Conservation (phyloP, 2,888 invertebrate species). For the Apodemia hepburni region DNA sequence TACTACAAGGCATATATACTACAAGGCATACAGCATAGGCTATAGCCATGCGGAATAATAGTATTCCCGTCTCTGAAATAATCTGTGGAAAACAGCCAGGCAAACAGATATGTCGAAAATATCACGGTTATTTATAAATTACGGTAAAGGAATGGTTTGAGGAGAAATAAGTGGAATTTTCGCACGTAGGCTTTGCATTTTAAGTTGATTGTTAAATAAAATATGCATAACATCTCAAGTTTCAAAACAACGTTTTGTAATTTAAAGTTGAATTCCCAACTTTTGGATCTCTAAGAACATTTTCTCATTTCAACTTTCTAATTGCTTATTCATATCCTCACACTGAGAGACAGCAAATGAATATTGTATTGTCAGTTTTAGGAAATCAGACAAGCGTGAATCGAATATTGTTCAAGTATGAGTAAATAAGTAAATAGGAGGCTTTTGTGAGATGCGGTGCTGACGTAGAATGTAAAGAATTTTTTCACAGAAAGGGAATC, state of each 20-base stretch:
- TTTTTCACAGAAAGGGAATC: too few relatives aligned
- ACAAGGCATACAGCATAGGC: too few relatives aligned
- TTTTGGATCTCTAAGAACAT: neutral
- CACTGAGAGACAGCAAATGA: neutral
- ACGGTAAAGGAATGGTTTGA: neutral
- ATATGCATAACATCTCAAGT: neutral
- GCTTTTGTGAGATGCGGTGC: too few relatives aligned
- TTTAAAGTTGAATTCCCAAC: neutral
- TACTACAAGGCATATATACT: too few relatives aligned
- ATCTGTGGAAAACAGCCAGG: too few relatives aligned
- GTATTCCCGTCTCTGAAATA: too few relatives aligned
- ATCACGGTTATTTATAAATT: neutral
- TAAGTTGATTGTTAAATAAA: neutral
- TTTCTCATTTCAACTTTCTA: conserved; percentile 4
- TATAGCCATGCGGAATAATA: too few relatives aligned
- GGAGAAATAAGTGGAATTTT: neutral
- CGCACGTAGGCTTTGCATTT: neutral
- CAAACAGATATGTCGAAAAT: too few relatives aligned
- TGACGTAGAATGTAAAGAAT: too few relatives aligned
- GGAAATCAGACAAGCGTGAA: neutral
- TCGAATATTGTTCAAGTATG: neutral
- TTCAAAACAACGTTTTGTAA: neutral
- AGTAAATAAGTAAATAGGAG: too few relatives aligned
- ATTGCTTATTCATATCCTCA: neutral
- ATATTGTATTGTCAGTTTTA: conserved; percentile 4